Conservation (phyloP, 2,888 invertebrate species). For the Drosophila kambysellisi region DNA sequence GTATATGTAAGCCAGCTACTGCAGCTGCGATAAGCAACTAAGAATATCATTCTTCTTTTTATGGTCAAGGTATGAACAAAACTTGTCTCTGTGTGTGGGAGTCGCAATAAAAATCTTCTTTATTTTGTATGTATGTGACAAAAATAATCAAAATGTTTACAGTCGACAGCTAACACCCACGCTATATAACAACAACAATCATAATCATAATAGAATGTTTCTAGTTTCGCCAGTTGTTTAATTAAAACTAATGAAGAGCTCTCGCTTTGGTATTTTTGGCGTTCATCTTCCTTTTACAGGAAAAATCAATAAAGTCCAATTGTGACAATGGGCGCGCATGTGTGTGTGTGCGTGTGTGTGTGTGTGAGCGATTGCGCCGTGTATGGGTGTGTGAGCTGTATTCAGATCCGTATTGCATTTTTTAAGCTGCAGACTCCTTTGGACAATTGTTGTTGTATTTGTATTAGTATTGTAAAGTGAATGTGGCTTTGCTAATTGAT, state of each 20-base stretch:
- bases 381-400: constrained; percentile 36
- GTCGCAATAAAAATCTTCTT: constrained; percentile 71
- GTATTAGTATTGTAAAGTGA: constrained; percentile 35
- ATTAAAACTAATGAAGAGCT: constrained; percentile 37
- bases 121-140: constrained; percentile 61
- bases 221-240: constrained; percentile 15
- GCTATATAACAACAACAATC: constrained; percentile 9
- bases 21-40: constrained; percentile 42
- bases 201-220: constrained; percentile 1
- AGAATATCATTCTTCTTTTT: constrained; percentile 41
- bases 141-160: constrained; percentile 50
- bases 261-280: constrained; percentile 23
- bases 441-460: constrained; percentile 40
- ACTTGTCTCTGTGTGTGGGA: constrained; percentile 71
- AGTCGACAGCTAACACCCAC: constrained; percentile 14
- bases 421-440: constrained; percentile 58
- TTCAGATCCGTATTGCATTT: constrained; percentile 40
- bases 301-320: constrained; percentile 78
- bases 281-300: constrained; percentile 69
- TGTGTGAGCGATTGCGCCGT: constrained; percentile 51
- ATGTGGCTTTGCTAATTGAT: constrained; percentile 51
- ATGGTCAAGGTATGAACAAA: constrained; percentile 61
- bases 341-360: constrained; percentile 22
- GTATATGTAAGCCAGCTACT: constrained; percentile 36
- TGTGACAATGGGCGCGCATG: constrained; percentile 61